Percentiles rank a stretch among this genome's conserved stretches.
phyloP scores from a whole-genome alignment of 2,888 invertebrate species.

The Eupithecia vulgata region DNA sequence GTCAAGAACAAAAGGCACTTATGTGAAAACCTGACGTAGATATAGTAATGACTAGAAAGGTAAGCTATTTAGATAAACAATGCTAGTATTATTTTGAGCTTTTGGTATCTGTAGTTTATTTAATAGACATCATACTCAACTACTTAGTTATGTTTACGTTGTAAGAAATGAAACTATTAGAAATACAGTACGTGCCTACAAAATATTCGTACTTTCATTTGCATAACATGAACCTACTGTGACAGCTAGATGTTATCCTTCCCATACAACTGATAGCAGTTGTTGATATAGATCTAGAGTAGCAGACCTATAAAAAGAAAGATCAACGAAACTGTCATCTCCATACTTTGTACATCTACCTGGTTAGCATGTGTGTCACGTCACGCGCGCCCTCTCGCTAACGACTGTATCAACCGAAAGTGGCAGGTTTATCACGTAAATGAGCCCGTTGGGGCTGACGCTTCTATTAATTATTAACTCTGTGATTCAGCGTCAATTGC shows the following conservation, averaged over 20 bases:
- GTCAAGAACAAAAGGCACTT: conserved; percentile 69
- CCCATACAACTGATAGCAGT: background rate
- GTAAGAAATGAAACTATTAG: background rate
- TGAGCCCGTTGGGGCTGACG: conserved; percentile 34
- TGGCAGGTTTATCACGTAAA: conserved; percentile 44
- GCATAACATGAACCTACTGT: background rate
- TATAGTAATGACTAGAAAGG: conserved; percentile 30
- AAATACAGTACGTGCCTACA: background rate
- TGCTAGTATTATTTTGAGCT: background rate
- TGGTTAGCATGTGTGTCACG: conserved; percentile 53
- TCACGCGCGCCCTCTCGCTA: conserved; percentile 55
- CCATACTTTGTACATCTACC: conserved; percentile 34
- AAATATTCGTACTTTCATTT: background rate
- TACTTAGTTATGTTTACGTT: background rate
- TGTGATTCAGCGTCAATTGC: conserved; percentile 26
- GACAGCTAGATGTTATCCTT: background rate
- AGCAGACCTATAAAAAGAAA: conserved; percentile 19
- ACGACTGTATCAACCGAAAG: conserved; percentile 53
- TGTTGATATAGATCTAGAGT: conserved; percentile 3
- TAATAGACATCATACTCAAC: background rate
- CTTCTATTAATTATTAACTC: conserved; percentile 44
- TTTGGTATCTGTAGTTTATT: background rate
- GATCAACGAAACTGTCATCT: conserved; percentile 26
- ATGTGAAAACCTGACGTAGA: conserved; percentile 46
- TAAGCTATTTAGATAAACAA: background rate